Conservation (phyloP, 2,113 vertebrate genomes). For the Coryphaenoides rupestris region DNA sequence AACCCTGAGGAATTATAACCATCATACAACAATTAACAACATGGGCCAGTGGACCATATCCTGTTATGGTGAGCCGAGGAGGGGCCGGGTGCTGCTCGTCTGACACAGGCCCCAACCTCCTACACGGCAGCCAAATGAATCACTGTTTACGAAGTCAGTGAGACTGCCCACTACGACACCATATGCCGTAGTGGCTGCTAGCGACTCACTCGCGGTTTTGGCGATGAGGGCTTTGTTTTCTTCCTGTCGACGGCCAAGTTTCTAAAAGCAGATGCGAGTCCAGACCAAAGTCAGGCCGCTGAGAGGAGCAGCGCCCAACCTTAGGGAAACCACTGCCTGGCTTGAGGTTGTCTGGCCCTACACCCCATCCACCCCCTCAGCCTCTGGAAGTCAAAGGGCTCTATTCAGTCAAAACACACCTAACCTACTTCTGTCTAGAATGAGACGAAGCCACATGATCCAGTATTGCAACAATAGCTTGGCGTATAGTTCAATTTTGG, state of each 20-base stretch:
- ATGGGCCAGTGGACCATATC: constrained; percentile 57
- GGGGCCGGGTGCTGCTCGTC: constrained; percentile 47
- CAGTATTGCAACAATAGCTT: constrained; percentile 5
- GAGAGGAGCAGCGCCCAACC: constrained; percentile 59
- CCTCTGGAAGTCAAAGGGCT: constrained; percentile 19
- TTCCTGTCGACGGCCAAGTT: constrained; percentile 54
- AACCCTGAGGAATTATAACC: too few species aligned
- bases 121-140: constrained; percentile 63
- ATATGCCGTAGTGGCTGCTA: constrained; percentile 48
- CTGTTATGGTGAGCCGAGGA: constrained; percentile 66
- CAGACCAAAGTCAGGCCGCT: constrained; percentile 40
- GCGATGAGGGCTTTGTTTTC: constrained; percentile 30
- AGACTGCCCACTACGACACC: constrained; percentile 51
- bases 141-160: constrained; percentile 72
- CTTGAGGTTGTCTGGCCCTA: constrained; percentile 77
- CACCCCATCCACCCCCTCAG: constrained; percentile 59
- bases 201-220: constrained; percentile 61
- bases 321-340: constrained; percentile 74
- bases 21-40: constrained; percentile 30
- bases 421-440: constrained; percentile 35
- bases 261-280: constrained; percentile 64
- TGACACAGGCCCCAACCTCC: constrained; percentile 59
- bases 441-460: constrained; percentile 12
- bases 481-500: constrained; percentile 4
- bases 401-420: constrained; percentile 17